Base-by-base conservation (phyloP, 2,888 invertebrate genomes). In the Lasioglossum zephyrum region DNA sequence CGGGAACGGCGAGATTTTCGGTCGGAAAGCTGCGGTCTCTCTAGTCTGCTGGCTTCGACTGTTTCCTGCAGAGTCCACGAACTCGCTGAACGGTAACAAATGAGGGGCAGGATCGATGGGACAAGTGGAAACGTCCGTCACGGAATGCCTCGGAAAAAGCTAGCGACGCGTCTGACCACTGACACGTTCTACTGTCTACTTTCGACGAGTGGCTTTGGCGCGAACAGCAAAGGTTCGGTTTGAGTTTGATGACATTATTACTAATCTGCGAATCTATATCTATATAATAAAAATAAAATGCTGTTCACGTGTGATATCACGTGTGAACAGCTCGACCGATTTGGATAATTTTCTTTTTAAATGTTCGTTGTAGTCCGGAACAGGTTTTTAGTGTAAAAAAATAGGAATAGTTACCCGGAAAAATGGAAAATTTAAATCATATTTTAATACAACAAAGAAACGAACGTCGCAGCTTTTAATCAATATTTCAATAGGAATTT, bases 1-100 rank as follows among this genome's bases (percentile, higher is more conserved):
- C 18, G 66, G 66, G 47, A 8, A 26, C 84, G 60, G 60, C n/a
- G 85, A 79, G 66, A 79, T 79, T 79, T 84, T 63, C 44, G 26
- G 18, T 3, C 63, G 69, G 53, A 84, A 75, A 79, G 70, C 74
- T 16, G 63, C 31, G 26, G 63, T 26, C 26, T 63, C 63, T 26
- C 26, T 53, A 63, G 63, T 26, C 60, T 13, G 11, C 0, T 13
- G 60, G 60, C 26, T 26, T 26, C 26, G 26, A 6, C 63, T 4
- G 63, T 63, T 63, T 63, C 63, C 63, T 31, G 63, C 63, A 16
- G 63, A 63, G 26, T 31, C 63, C 26, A 63, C 66, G 77, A 31
- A 16, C 47, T 69, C 63, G 16, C 63, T 16, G 63, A 63, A 63
- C 63, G 63, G 63, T 63, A 31, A 63, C 63, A 63, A 63, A 63